Base-by-base conservation (phyloP, 2,797 vertebrate genomes). In the Salmo trutta region DNA sequence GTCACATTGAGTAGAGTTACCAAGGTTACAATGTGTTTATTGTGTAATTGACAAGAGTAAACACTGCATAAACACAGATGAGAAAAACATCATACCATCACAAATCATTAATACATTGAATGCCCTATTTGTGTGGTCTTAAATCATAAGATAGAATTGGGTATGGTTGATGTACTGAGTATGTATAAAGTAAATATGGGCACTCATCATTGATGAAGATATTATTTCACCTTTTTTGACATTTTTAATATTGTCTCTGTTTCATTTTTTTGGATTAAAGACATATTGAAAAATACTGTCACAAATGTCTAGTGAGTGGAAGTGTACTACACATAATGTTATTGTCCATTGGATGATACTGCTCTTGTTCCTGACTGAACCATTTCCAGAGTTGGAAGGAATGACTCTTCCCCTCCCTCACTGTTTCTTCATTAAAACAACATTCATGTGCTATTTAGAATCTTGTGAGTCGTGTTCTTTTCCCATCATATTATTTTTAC, bases 361-460 rank as follows among this genome's bases (percentile, higher is more conserved):
- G 52, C 75, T 47, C 41, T 73, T 73, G 66, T 56, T 73, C 64
- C 62, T 79, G 78, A 84, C 81, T 87, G 78, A 86, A 86, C 73
- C 80, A 86, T 87, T 88, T 85, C 83, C 84, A 79, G 31, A 85
- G 81, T 89, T 86, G 78, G 74, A 87, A 85, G 77, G 75, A 87
- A 84, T 77, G 71, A 86, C 73, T 75, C 82, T 75, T 82, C 59
- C 51, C 68, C 41, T 47, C 41, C 41, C 69, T 84, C 77, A 78
- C 82, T 92, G 88, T 93, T 92, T 47, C 41, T 47, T 92, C 91
- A 93, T 91, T 93, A 94, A 94, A 90, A 89, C 82, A 85, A 91
- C 92, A 91, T 91, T 92, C 87, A 91, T 92, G 90, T 92, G 91
- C 91, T 92, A 88, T 92, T 93, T 91, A 86, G 92, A 86, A 88